These are phyloP conservation scores for Cherax destructor DNA, from an alignment of 1,140 invertebrate genomes.

Conservation along the genomic window DNA sequence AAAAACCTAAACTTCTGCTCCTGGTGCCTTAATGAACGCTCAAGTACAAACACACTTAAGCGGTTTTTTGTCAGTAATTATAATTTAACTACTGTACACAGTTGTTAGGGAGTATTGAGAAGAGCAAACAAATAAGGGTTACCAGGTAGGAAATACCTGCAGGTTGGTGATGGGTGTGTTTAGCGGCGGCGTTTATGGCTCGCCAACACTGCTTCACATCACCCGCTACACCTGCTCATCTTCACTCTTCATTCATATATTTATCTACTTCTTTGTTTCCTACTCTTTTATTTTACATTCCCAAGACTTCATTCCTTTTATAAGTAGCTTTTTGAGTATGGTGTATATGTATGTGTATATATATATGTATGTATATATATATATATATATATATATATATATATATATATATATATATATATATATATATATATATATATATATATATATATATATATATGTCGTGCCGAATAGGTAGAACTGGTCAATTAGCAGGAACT, in stretches of 20 bases:
- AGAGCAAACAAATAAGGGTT: conserved; percentile 32
- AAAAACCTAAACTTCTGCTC: conserved; percentile 1
- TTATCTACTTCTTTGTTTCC: too few relatives aligned
- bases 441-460: background rate
- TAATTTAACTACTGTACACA: conserved; percentile 58
- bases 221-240: too few relatives aligned
- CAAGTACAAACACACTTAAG: conserved; percentile 62
- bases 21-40: conserved; percentile 50
- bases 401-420: conserved; percentile 37
- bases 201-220: too few relatives aligned
- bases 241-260: too few relatives aligned
- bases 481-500: too few relatives aligned
- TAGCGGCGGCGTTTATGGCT: background rate
- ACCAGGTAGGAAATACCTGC: conserved; percentile 12
- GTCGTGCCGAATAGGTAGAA: too few relatives aligned
- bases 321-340: too few relatives aligned
- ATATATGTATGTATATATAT: too few relatives aligned
- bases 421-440: conserved; percentile 35
- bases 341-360: too few relatives aligned
- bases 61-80: conserved; percentile 62
- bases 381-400: conserved; percentile 18
- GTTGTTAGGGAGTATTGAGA: conserved; percentile 7
- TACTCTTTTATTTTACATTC: too few relatives aligned
- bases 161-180: background rate
- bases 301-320: too few relatives aligned